Conservation (phyloP, 1,140 invertebrate genomes). For the Drosophila tropicalis region DNA sequence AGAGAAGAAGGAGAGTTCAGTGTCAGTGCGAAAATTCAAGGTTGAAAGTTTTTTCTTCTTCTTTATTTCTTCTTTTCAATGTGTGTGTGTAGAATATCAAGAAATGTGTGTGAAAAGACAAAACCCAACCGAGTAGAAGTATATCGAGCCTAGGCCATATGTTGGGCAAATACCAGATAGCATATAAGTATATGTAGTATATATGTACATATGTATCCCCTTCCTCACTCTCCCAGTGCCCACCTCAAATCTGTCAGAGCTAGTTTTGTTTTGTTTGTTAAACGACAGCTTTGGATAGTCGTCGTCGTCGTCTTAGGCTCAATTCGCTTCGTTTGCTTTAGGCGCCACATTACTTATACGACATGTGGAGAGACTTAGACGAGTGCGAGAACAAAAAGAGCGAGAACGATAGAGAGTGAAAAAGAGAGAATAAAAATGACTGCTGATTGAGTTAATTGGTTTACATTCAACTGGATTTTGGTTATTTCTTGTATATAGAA, state of each 20-base stretch:
- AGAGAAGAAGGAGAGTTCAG: constrained; percentile 53
- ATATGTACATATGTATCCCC: not conserved
- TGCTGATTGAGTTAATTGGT: constrained; percentile 42
- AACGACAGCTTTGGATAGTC: constrained; percentile 1
- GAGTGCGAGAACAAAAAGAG: not conserved
- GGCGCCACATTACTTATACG: constrained; percentile 66
- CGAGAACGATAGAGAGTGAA: not conserved
- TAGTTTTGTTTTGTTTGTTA: constrained; percentile 34
- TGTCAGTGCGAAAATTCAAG: constrained; percentile 75
- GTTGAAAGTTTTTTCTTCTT: constrained; percentile 65
- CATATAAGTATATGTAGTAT: not conserved
- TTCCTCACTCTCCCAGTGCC: not conserved
- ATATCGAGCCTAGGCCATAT: constrained; percentile 47
- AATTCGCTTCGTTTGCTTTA: constrained; percentile 32
- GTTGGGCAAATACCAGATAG: constrained; percentile 54
- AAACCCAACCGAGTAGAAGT: constrained; percentile 23
- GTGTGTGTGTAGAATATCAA: constrained; percentile 36
- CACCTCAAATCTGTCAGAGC: not conserved
- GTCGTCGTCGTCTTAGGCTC: constrained; percentile 6
- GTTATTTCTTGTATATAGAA: constrained; percentile 12
- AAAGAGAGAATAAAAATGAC: not conserved
- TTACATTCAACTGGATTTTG: constrained; percentile 23
- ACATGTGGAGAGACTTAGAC: constrained; percentile 18
- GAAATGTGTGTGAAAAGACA: constrained; percentile 18
- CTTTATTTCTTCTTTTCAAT: constrained; percentile 38